Evolutionary conservation across 2,113 vertebrate genomes (phyloP).

Genomic region (Chionis minor): DNA sequence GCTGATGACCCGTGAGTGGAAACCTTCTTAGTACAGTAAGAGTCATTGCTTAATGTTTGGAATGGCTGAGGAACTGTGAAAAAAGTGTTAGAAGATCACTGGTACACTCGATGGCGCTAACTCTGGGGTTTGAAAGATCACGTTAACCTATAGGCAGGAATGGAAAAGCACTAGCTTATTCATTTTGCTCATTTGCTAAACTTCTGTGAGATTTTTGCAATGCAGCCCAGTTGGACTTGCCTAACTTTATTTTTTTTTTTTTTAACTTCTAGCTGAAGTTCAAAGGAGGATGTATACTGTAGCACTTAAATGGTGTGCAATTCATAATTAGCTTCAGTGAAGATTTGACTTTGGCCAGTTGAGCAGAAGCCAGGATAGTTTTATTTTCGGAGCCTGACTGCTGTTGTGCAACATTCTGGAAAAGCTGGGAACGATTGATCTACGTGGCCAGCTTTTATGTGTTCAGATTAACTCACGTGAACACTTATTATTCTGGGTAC

Average conservation of each 20-base stretch:
- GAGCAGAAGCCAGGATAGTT: not conserved
- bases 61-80: not conserved
- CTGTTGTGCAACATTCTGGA: not conserved
- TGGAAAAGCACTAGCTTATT: not conserved
- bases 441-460: not conserved
- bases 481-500: not conserved
- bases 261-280: not conserved
- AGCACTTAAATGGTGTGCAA: not conserved
- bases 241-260: not conserved
- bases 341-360: not conserved
- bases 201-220: not conserved
- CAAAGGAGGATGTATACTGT: not conserved
- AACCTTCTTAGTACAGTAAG: not conserved
- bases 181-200: not conserved
- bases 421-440: not conserved
- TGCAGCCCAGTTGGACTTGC: not conserved
- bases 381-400: conserved; percentile 1
- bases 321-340: not conserved
- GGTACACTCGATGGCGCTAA: not conserved
- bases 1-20: not conserved
- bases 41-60: not conserved
- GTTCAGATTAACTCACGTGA: not conserved
- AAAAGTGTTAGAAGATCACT: not conserved
- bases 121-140: not conserved
- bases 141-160: not conserved